Conservation (phyloP, 2,888 invertebrate genomes). For the Erebia epiphron region DNA sequence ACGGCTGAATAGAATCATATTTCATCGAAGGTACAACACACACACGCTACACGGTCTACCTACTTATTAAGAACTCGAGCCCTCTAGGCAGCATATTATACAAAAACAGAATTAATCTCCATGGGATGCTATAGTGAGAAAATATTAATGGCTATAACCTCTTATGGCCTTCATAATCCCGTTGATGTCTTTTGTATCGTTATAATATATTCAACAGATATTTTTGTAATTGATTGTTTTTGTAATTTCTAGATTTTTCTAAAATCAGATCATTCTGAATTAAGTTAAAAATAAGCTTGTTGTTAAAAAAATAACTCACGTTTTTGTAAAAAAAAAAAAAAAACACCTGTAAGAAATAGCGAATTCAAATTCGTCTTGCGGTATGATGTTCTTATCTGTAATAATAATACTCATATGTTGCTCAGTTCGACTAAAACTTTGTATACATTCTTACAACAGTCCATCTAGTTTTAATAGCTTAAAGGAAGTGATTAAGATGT, state of each 20-base stretch:
- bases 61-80: constrained; percentile 50
- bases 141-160: constrained; percentile 22
- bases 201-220: neutral
- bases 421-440: neutral
- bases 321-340: neutral
- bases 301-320: neutral
- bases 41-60: constrained; percentile 48
- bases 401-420: neutral
- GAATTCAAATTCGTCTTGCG: neutral
- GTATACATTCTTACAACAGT: constrained; percentile 1
- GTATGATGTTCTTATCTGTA: neutral
- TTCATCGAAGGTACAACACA: constrained; percentile 49
- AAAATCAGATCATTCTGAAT: no score
- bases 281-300: neutral
- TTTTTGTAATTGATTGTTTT: no score
- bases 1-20: constrained; percentile 47
- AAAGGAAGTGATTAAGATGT: constrained; percentile 22
- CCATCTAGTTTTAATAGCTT: constrained; percentile 18
- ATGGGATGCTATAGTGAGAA: constrained; percentile 28
- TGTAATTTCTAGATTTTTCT: no score
- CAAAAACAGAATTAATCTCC: constrained; percentile 33
- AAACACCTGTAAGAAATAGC: neutral
- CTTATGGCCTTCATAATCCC: constrained; percentile 43
- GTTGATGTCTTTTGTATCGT: constrained; percentile 64
- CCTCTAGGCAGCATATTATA: constrained; percentile 35